Conservation (phyloP, 2,797 vertebrate species). For the Ibycter americanus region DNA sequence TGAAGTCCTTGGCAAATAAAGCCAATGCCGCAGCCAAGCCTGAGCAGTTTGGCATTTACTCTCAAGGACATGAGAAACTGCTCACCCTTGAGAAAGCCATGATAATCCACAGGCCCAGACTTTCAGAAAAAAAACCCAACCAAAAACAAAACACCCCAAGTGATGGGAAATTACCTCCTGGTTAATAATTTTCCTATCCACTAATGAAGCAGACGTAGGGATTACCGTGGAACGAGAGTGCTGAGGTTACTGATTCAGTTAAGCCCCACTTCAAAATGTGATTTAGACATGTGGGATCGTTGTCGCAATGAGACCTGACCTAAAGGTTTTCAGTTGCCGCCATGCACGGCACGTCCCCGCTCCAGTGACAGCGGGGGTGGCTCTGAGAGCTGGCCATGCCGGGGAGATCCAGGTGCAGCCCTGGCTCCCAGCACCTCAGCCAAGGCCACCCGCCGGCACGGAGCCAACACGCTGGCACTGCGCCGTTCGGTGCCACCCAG, state of each 20-base stretch:
- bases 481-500: accelerated
- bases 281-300: accelerated
- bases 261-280: neutral
- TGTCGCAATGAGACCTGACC: neutral
- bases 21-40: slow-evolving; percentile 16
- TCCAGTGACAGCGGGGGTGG: neutral
- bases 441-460: neutral
- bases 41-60: slow-evolving; percentile 45
- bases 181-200: neutral
- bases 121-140: neutral
- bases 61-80: slow-evolving; percentile 58
- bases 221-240: neutral
- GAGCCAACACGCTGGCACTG: neutral
- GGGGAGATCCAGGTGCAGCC: neutral
- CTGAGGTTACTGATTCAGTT: neutral
- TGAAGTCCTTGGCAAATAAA: slow-evolving; percentile 66
- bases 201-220: neutral
- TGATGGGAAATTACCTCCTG: neutral
- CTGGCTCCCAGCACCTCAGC: neutral
- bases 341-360: neutral
- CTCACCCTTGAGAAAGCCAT: slow-evolving; percentile 25
- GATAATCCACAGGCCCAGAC: neutral
- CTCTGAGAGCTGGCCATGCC: neutral
- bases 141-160: neutral
- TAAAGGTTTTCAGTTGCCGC: neutral